These are phyloP conservation scores for Macroglossus sobrinus DNA, from an alignment of 2,113 vertebrate species.

Conservation along the genomic window DNA sequence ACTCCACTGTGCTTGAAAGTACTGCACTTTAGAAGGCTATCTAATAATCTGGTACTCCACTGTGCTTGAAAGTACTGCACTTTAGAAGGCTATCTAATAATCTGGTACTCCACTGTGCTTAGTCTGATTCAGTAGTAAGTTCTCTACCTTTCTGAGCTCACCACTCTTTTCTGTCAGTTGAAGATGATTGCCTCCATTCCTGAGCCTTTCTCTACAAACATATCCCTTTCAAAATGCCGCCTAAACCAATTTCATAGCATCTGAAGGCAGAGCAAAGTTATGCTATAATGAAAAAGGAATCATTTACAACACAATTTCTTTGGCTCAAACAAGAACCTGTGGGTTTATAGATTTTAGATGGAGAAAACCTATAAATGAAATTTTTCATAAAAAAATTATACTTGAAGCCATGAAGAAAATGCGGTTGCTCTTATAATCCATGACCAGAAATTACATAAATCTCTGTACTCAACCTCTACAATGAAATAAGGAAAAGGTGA, in stretches of 20 bases:
- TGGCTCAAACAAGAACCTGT: conserved; percentile 26
- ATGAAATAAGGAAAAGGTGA: background rate
- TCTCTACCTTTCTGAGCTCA: conserved; percentile 20
- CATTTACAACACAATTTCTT: conserved; percentile 48
- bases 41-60: too few relatives aligned
- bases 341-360: conserved; percentile 51
- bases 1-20: too few relatives aligned
- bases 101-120: conserved; percentile 44
- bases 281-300: conserved; percentile 61
- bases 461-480: background rate
- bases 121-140: conserved; percentile 55
- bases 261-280: conserved; percentile 45
- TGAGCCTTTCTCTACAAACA: conserved; percentile 35
- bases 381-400: conserved; percentile 56
- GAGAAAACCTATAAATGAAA: conserved; percentile 38
- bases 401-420: conserved; percentile 20
- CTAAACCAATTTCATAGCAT: conserved; percentile 55
- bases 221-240: conserved; percentile 59
- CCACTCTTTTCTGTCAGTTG: conserved; percentile 47
- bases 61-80: background rate
- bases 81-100: conserved; percentile 54
- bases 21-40: conserved; percentile 25
- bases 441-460: conserved; percentile 16
- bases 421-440: conserved; percentile 30
- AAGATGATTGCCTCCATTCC: conserved; percentile 59